Evolutionary conservation across 2,113 vertebrate genomes (phyloP).

Genomic region (Rhinopithecus roxellana): DNA sequence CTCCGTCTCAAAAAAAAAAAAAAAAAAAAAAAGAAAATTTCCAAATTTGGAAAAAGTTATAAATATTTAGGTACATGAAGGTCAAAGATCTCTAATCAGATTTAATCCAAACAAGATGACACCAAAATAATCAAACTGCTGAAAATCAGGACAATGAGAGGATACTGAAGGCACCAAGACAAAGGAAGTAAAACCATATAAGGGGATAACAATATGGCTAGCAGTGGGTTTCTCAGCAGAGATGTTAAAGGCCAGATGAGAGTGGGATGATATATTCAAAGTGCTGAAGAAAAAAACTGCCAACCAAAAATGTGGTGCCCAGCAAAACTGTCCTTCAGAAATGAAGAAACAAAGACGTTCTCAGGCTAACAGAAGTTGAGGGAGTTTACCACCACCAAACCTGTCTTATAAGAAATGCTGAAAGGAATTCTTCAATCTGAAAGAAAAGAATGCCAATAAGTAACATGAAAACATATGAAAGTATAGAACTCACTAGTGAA

Average conservation of each 20-base stretch:
- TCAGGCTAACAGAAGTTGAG: background rate
- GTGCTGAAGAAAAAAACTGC: background rate
- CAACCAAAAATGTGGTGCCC: background rate
- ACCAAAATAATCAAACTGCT: background rate
- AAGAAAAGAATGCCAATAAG: background rate
- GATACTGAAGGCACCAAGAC: background rate
- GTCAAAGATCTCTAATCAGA: background rate
- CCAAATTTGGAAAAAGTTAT: background rate
- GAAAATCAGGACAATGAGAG: background rate
- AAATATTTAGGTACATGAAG: background rate
- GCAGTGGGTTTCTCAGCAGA: background rate
- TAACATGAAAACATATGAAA: background rate
- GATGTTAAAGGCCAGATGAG: background rate
- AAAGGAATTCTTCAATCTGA: background rate
- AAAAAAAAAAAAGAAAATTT: background rate
- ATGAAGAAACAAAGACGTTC: background rate
- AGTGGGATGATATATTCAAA: background rate
- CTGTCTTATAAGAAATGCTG: background rate
- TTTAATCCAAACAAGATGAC: background rate
- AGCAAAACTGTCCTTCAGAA: background rate
- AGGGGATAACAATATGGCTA: background rate
- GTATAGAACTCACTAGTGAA: background rate
- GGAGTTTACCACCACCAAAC: background rate
- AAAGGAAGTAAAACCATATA: background rate
- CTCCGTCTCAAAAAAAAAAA: too few relatives aligned